These are phyloP conservation scores for Zaprionus lachaisei DNA, from an alignment of 1,140 invertebrate species.

Conservation along the genomic window DNA sequence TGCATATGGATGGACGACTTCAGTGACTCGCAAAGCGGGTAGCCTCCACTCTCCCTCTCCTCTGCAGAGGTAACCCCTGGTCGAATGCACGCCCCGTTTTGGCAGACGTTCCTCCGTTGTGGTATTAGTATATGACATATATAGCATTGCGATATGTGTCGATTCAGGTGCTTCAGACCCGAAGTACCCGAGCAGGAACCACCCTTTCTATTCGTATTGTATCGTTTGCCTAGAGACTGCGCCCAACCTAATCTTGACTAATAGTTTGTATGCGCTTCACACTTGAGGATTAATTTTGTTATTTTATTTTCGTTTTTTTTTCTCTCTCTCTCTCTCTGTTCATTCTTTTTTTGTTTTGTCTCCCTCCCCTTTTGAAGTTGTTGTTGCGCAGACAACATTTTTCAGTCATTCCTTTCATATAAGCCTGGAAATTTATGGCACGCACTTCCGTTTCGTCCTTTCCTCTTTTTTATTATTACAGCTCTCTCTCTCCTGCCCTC, in stretches of 20 bases:
- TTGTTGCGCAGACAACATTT: slow-evolving; percentile 67
- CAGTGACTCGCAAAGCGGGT: slow-evolving; percentile 1
- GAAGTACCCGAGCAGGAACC: slow-evolving; percentile 42
- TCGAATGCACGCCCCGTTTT: slow-evolving; percentile 39
- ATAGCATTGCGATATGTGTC: slow-evolving; percentile 23
- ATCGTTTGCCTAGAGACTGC: slow-evolving; percentile 12
- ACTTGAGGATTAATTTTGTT: slow-evolving; percentile 78
- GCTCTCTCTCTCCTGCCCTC: slow-evolving; percentile 1
- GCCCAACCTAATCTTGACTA: slow-evolving; percentile 74
- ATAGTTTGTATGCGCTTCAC: slow-evolving; percentile 82
- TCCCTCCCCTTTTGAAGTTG: slow-evolving; percentile 38
- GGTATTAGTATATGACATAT: neutral
- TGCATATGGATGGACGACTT: slow-evolving; percentile 52
- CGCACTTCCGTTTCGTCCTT: slow-evolving; percentile 77
- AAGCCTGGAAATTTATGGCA: slow-evolving; percentile 79
- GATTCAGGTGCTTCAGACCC: slow-evolving; percentile 59
- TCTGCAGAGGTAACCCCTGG: slow-evolving; percentile 26
- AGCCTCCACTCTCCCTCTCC: neutral
- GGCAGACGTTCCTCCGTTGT: slow-evolving; percentile 2
- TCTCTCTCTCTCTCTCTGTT: slow-evolving; percentile 22
- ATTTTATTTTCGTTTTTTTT: slow-evolving; percentile 41
- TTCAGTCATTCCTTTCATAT: slow-evolving; percentile 59
- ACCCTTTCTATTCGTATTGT: slow-evolving; percentile 30
- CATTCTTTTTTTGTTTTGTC: slow-evolving; percentile 32
- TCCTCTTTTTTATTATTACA: slow-evolving; percentile 43